Evolutionary conservation across 2,797 vertebrate species (phyloP), one percentile per base, ranked within the genome.

Genomic region (Scyliorhinus canicula): DNA sequence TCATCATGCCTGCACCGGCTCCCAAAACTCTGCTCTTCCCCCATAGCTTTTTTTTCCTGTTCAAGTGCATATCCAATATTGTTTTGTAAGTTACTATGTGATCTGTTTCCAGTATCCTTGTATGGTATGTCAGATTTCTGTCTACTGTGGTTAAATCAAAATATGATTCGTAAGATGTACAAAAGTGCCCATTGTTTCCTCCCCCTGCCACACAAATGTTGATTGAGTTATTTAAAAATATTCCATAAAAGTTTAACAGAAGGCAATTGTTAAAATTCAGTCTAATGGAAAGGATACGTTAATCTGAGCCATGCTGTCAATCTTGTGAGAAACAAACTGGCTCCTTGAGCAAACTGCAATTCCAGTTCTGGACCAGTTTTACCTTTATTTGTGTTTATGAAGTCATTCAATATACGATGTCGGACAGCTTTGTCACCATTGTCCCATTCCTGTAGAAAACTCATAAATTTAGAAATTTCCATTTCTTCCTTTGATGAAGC

Each of bases 371-470:
- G 96, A 88, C 96, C 97, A 0, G 97, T 98, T 96, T 98, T 98
- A 94, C 97, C 98, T 0, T 96, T 35, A 95, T 97, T 98, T 69
- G 95, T 95, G n/a, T 95, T 21, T 79, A 99, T 96, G 95, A 99
- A 99, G n/a, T 96, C 97, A 52, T 95, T 95, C 67, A 99, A 96
- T 95, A 98, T 97, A 91, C 95, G 96, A 21, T 94, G 95, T 94
- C 97, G 97, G 82, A 95, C 95, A 0, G 50, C 95, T 96, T 95
- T 96, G 95, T 96, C 96, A 0, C 97, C 97, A 0, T 96, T 97
- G 95, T 99, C 98, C 98, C 98, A 98, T 9, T 98, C 97, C 1
- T 97, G 97, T 50, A 99, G 97, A 95, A 98, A 98, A 94, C 95
- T 95, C 93, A 97, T 96, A 0, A 98, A 97, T 95, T 96, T 97